These are phyloP conservation scores for Lerista edwardsae DNA, from an alignment of 2,797 vertebrate species.

Conservation along the genomic window DNA sequence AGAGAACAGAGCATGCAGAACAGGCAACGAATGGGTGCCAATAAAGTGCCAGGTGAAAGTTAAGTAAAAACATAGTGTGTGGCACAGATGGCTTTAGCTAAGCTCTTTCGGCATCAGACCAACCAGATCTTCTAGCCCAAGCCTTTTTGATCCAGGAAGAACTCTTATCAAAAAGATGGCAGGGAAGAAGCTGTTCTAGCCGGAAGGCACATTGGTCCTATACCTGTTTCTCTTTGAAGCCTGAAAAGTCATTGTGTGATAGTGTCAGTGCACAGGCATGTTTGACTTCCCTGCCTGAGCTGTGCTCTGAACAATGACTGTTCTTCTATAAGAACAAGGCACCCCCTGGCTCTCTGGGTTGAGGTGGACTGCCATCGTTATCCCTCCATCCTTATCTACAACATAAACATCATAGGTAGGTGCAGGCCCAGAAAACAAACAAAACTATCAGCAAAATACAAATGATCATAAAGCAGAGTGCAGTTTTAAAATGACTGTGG, in stretches of 20 bases:
- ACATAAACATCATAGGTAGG: background rate
- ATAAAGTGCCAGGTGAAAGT: background rate
- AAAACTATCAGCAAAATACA: background rate
- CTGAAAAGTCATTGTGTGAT: background rate
- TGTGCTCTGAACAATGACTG: background rate
- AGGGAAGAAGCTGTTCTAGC: background rate
- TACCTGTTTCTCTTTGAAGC: background rate
- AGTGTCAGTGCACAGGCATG: background rate
- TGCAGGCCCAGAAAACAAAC: background rate
- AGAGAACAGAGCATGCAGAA: background rate
- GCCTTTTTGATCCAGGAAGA: background rate
- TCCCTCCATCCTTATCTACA: background rate
- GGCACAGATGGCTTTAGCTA: background rate
- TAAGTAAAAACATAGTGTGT: background rate
- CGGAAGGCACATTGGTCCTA: background rate
- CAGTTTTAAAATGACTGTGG: background rate
- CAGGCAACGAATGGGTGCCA: conserved; percentile 4
- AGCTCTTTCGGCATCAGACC: background rate
- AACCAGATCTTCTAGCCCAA: background rate
- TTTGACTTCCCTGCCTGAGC: background rate
- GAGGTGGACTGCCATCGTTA: too few relatives aligned
- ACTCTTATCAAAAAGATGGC: conserved; percentile 1
- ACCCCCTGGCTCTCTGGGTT: background rate
- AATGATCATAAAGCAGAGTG: background rate
- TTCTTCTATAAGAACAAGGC: background rate